These are phyloP conservation scores for Danio albolineatus DNA, from an alignment of 2,797 vertebrate species.

Conservation along the genomic window DNA sequence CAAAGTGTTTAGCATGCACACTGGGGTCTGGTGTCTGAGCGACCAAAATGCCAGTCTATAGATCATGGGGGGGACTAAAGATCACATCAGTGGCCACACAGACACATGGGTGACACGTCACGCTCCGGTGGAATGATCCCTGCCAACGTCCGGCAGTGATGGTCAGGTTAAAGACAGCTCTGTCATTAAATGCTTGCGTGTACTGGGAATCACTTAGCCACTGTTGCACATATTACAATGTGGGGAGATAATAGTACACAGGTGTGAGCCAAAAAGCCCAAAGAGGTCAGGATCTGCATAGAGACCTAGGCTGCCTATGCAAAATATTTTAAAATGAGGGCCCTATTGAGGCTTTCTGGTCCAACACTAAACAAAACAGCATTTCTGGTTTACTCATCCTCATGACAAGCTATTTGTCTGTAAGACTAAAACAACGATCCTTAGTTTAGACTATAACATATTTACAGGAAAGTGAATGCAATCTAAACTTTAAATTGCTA, in stretches of 20 bases:
- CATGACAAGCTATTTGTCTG: not conserved
- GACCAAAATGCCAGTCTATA: conserved; percentile 99
- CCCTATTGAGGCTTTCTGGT: conserved; percentile 16
- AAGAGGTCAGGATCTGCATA: conserved; percentile 36
- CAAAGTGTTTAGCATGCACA: conserved; percentile 93
- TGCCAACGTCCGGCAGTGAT: conserved; percentile 89
- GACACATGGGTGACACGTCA: conserved; percentile 95
- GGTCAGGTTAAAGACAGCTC: conserved; percentile 94
- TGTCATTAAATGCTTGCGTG: conserved; percentile 86
- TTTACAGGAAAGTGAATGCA: not conserved
- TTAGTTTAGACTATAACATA: not conserved
- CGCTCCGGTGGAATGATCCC: conserved; percentile 91
- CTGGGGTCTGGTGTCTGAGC: conserved; percentile 82
- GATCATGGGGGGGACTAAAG: conserved; percentile 98
- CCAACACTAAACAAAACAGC: conserved; percentile 31
- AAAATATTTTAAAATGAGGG: conserved; percentile 4
- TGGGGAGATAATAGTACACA: conserved; percentile 25
- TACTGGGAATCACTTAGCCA: conserved; percentile 24
- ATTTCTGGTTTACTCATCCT: not conserved
- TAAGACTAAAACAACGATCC: not conserved
- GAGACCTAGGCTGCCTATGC: conserved; percentile 18
- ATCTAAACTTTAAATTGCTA: not conserved
- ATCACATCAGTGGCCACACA: conserved; percentile 95
- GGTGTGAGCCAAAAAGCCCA: conserved; percentile 19
- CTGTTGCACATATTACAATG: conserved; percentile 55